Conservation (phyloP, 2,113 vertebrate genomes). For the Gasterosteus aculeatus region DNA sequence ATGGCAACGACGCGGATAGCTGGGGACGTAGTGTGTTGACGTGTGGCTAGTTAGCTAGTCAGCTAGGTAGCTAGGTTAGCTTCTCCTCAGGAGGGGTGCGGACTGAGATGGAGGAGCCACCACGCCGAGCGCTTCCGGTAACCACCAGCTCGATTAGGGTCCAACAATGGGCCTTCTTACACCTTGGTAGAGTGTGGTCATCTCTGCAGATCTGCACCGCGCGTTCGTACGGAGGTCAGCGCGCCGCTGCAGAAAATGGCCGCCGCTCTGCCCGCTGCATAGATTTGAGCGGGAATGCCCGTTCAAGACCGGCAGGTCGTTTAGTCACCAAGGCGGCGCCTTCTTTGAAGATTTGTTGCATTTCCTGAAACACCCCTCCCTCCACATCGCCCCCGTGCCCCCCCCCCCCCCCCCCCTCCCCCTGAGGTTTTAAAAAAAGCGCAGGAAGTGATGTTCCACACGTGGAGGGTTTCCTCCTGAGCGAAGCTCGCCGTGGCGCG, state of each 20-base stretch:
- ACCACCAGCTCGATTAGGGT: not conserved
- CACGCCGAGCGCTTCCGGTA: too few relatives aligned
- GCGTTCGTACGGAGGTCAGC: too few relatives aligned
- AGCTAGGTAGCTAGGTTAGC: not conserved
- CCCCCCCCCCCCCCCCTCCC: not conserved
- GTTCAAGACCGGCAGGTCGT: not conserved
- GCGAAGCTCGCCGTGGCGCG: not conserved
- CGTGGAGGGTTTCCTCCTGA: slow-evolving; percentile 55
- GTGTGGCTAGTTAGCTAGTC: too few relatives aligned
- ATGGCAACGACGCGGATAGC: too few relatives aligned
- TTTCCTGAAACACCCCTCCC: not conserved
- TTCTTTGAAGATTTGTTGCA: not conserved
- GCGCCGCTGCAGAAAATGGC: not conserved
- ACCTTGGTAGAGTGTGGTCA: not conserved
- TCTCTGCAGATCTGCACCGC: not conserved
- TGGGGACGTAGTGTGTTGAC: too few relatives aligned
- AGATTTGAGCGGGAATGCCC: not conserved
- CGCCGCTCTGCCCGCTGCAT: not conserved
- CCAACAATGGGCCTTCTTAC: not conserved
- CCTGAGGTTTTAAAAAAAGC: not conserved
- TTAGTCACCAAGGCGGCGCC: not conserved
- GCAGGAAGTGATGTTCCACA: slow-evolving; percentile 63
- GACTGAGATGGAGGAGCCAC: not conserved
- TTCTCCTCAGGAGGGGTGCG: not conserved
- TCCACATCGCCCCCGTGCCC: too few relatives aligned